Evolutionary conservation across 2,113 vertebrate genomes (phyloP).

Genomic region (Myiozetetes cayanensis): DNA sequence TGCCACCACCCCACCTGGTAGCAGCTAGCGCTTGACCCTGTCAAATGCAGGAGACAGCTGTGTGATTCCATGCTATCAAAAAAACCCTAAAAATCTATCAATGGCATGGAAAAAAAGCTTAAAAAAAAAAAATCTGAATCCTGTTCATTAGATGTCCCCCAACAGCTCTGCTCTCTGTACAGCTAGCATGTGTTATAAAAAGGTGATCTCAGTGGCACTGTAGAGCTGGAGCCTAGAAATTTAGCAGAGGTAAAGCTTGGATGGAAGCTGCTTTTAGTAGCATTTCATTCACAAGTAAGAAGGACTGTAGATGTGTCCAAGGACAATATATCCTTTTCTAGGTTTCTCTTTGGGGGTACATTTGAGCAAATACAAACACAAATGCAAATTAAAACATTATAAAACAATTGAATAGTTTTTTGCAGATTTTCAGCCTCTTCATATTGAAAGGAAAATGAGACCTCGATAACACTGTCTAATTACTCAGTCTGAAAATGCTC

Average conservation of each 20-base stretch:
- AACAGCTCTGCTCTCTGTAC: not conserved
- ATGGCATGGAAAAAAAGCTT: not conserved
- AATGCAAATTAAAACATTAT: not conserved
- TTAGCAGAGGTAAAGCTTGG: not conserved
- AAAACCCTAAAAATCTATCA: not conserved
- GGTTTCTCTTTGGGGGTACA: not conserved
- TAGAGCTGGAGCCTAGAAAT: not conserved
- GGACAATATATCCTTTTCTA: not conserved
- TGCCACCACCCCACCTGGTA: not conserved
- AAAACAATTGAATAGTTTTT: rapidly evolving
- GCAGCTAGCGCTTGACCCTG: not conserved
- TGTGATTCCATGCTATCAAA: not conserved
- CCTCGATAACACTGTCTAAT: not conserved
- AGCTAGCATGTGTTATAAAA: not conserved
- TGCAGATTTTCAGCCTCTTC: not conserved
- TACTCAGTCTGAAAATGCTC: not conserved
- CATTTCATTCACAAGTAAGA: not conserved
- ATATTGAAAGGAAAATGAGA: not conserved
- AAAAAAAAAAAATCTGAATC: not conserved
- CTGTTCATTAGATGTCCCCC: not conserved
- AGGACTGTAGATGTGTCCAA: not conserved
- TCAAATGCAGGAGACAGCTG: not conserved
- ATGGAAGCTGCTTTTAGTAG: not conserved
- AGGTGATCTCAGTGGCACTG: not conserved
- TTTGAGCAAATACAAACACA: not conserved